Conservation (phyloP, 2,797 vertebrate species). For the Poecilia wingei region DNA sequence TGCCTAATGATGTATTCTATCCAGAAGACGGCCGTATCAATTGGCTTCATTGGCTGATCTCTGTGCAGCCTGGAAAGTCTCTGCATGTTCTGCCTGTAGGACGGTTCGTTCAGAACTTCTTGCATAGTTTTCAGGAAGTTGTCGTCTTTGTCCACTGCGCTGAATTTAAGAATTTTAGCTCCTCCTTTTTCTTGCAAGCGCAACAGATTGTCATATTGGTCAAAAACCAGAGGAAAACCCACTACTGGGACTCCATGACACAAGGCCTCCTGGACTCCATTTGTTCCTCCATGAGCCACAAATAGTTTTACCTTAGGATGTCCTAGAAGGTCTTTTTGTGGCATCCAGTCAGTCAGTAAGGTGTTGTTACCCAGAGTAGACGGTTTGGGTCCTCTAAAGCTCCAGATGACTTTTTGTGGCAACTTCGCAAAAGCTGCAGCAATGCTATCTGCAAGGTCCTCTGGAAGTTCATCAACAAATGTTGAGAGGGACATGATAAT, state of each 20-base stretch:
- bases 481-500: slow-evolving; percentile 82
- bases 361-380: slow-evolving; percentile 75
- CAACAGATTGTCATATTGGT: slow-evolving; percentile 74
- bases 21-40: slow-evolving; percentile 69
- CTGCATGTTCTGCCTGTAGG: slow-evolving; percentile 69
- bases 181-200: slow-evolving; percentile 63
- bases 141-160: slow-evolving; percentile 52
- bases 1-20: slow-evolving; percentile 60
- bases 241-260: slow-evolving; percentile 71
- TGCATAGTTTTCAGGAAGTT: slow-evolving; percentile 62
- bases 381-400: slow-evolving; percentile 64
- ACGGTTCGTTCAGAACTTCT: slow-evolving; percentile 65
- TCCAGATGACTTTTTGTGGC: slow-evolving; percentile 80
- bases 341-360: slow-evolving; percentile 74
- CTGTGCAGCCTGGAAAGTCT: slow-evolving; percentile 67
- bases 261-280: slow-evolving; percentile 75
- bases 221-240: slow-evolving; percentile 61
- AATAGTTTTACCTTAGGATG: slow-evolving; percentile 72
- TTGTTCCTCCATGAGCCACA: slow-evolving; percentile 79
- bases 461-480: slow-evolving; percentile 36
- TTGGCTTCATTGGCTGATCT: slow-evolving; percentile 58
- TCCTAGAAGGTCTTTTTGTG: slow-evolving; percentile 79
- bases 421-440: slow-evolving; percentile 71
- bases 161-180: slow-evolving; percentile 38
- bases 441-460: slow-evolving; percentile 40